Evolutionary conservation across 2,113 vertebrate genomes (phyloP), one percentile per base, ranked within the genome.

Genomic region (Erinaceus europaeus): DNA sequence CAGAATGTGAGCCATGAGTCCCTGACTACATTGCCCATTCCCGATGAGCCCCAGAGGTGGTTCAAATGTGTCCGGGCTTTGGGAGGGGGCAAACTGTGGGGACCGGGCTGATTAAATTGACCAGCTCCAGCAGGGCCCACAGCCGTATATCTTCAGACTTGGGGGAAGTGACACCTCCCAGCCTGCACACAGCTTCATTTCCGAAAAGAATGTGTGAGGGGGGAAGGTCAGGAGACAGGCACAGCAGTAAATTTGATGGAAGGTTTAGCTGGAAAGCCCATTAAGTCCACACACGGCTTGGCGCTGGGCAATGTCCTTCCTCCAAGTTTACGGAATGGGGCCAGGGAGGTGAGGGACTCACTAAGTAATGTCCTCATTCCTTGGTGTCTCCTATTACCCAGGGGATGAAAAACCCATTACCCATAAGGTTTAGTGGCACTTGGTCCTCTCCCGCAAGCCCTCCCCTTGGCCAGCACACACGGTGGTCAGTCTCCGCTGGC

Each of bases 221-320:
- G 84, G 90, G 93, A 90, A 95, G 95, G 95, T 95, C 95, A 95
- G 94, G 62, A 94, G 94, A 94, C 93, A 94, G 83, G 93, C 94
- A 74, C 83, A 46, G 79, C 88, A 36, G 7, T 96, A 96, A 96
- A 96, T 93, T 94, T 96, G 93, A 95, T 95, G 93, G 93, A 95
- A 92, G 94, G 94, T 94, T 94, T 88, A 77, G 95, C 93, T 94
- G 87, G 93, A 95, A 94, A 93, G 91, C 89, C 93, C 95, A 95
- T 96, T 96, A 96, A 95, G 91, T 90, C 72, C 90, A 90, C 90
- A 76, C 91, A 73, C 48, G 1, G 62, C 92, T 86, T 34, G 1
- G 52, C 25, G 91, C 93, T 65, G 82, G 89, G 93, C 92, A 90
- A 91, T 93, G 95, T 94, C 94, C 94, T 96, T 94, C 88, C 82